These are phyloP conservation scores for Acomys russatus DNA, from an alignment of 2,797 vertebrate species.

Conservation along the genomic window DNA sequence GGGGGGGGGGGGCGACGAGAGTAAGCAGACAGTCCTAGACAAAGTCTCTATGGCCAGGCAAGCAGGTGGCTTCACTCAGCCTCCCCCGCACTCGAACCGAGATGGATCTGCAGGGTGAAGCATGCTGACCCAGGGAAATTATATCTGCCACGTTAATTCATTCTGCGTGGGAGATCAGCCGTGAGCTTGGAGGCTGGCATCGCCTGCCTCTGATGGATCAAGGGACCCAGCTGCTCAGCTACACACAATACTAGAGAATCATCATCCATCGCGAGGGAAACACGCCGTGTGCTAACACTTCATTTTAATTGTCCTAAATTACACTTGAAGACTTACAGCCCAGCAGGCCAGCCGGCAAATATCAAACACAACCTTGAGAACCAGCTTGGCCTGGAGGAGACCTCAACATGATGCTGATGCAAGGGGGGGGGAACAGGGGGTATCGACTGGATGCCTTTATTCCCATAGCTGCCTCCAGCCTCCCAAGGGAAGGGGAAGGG, in stretches of 20 bases:
- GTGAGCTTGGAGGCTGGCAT: conserved; percentile 84
- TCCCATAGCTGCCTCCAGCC: not conserved
- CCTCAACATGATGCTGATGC: not conserved
- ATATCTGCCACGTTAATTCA: conserved; percentile 89
- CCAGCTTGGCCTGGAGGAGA: conserved; percentile 79
- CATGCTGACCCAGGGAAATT: conserved; percentile 89
- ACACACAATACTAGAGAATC: conserved; percentile 77
- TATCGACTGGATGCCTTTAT: not conserved
- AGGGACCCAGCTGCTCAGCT: conserved; percentile 83
- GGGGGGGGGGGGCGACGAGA: too few species aligned
- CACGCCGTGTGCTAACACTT: conserved; percentile 87
- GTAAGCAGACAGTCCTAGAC: conserved; percentile 30
- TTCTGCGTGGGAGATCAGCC: conserved; percentile 86
- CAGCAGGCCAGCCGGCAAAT: conserved; percentile 84
- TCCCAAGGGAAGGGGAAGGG: not conserved
- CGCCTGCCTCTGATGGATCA: conserved; percentile 78
- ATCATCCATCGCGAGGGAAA: conserved; percentile 83
- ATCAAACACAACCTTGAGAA: conserved; percentile 86
- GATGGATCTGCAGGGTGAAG: conserved; percentile 87
- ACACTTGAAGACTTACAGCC: conserved; percentile 88
- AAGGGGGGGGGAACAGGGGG: not conserved
- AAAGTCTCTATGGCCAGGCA: conserved; percentile 85
- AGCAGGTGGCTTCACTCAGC: conserved; percentile 89
- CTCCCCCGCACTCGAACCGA: conserved; percentile 85
- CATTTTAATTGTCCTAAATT: conserved; percentile 89